phyloP scores from a whole-genome alignment of 2,797 vertebrate species.

The Hylomyscus alleni region DNA sequence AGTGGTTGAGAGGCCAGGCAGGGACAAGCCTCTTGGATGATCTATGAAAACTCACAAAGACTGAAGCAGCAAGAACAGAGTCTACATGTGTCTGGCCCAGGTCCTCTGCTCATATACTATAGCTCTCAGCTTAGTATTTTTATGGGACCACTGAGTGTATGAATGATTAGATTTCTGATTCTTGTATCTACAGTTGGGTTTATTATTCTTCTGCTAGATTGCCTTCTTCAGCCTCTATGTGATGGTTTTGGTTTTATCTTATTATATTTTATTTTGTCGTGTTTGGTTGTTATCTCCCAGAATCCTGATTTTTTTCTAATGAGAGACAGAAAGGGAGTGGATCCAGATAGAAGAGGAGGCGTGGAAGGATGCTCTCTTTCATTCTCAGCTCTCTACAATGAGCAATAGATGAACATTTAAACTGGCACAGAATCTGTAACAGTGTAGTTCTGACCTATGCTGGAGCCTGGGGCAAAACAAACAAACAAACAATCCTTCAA shows the following conservation, averaged over 20 bases:
- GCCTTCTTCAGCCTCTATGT: not conserved
- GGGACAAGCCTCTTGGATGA: not conserved
- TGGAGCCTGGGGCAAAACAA: not conserved
- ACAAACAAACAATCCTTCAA: not conserved
- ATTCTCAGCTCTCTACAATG: not conserved
- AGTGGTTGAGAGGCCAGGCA: not conserved
- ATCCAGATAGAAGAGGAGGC: not conserved
- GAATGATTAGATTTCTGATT: not conserved
- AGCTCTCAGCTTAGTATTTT: not conserved
- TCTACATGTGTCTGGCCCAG: not conserved
- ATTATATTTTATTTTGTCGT: not conserved
- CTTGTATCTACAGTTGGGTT: not conserved
- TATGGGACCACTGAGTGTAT: not conserved
- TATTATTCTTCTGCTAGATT: not conserved
- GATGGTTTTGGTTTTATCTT: not conserved
- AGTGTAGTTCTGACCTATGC: not conserved
- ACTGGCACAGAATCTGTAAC: not conserved
- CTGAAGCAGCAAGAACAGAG: not conserved
- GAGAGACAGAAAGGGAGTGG: not conserved
- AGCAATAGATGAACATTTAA: not conserved
- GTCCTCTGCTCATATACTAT: not conserved
- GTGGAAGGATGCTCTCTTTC: not conserved
- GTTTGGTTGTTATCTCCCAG: not conserved
- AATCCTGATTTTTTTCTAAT: not conserved
- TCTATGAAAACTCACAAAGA: not conserved